Evolutionary conservation across 2,888 invertebrate genomes (phyloP).

Genomic region (Cosmia trapezina): DNA sequence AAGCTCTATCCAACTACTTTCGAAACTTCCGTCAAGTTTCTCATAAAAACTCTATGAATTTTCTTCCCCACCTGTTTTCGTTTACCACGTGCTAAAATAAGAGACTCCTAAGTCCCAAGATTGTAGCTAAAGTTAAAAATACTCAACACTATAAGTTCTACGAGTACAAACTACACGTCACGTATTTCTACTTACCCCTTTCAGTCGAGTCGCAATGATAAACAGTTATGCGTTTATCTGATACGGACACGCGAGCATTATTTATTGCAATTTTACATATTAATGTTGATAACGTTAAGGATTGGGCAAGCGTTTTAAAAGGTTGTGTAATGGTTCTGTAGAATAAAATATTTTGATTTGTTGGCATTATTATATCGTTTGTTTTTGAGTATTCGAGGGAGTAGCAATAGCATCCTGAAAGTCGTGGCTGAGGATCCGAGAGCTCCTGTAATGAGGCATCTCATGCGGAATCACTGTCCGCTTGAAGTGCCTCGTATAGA

Average conservation of each 20-base stretch:
- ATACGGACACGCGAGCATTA: conserved; percentile 68
- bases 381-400: too few relatives aligned
- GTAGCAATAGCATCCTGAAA: too few relatives aligned
- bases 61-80: too few relatives aligned
- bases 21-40: too few relatives aligned
- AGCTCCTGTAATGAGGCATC: too few relatives aligned
- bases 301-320: conserved; percentile 41
- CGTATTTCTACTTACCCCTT: conserved; percentile 41
- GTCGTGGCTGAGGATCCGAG: too few relatives aligned
- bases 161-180: conserved; percentile 8
- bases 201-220: conserved; percentile 60
- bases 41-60: background rate
- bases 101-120: background rate
- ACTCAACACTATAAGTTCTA: conserved; percentile 9
- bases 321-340: conserved; percentile 46
- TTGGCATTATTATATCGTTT: too few relatives aligned
- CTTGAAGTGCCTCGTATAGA: too few relatives aligned
- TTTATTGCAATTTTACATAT: conserved; percentile 70
- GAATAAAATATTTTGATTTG: too few relatives aligned
- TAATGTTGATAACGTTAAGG: conserved; percentile 65
- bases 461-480: too few relatives aligned
- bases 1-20: too few relatives aligned
- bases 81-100: background rate
- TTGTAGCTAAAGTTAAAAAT: conserved; percentile 7
- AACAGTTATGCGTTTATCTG: conserved; percentile 65